Percentiles rank a stretch among this genome's conserved stretches.
Evolutionary conservation across 2,888 invertebrate species (phyloP).

Genomic region (Camptogramma bilineatum): DNA sequence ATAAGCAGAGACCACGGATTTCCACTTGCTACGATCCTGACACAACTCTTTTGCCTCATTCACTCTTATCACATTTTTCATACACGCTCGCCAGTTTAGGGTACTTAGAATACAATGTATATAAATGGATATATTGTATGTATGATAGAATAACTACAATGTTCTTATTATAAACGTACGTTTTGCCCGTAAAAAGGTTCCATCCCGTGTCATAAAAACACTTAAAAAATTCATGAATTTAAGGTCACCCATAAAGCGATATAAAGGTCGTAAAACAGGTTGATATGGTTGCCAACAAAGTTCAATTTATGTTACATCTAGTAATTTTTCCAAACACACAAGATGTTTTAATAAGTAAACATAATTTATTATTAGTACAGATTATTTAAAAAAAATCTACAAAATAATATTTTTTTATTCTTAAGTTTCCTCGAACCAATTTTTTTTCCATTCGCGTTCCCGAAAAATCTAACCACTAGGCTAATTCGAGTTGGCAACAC

Average conservation of each 20-base stretch:
- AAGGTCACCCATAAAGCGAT: slow-evolving; percentile 35
- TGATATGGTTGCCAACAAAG: slow-evolving; percentile 20
- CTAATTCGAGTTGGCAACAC: slow-evolving; percentile 7
- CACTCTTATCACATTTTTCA: too few species aligned
- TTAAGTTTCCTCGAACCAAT: background rate
- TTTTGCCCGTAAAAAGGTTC: slow-evolving; percentile 15
- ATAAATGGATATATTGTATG: background rate
- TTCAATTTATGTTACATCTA: slow-evolving; percentile 5
- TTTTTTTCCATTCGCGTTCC: background rate
- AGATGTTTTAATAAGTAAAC: background rate
- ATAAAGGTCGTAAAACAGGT: slow-evolving; percentile 30
- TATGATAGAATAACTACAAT: background rate
- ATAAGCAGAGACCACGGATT: too few species aligned
- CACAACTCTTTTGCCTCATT: too few species aligned
- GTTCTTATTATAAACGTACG: background rate
- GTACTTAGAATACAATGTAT: too few species aligned
- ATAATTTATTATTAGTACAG: background rate
- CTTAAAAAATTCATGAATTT: slow-evolving; percentile 37
- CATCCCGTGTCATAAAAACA: slow-evolving; percentile 17
- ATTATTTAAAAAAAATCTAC: too few species aligned
- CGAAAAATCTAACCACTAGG: background rate
- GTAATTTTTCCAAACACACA: background rate
- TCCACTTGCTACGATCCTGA: too few species aligned
- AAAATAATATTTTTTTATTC: too few species aligned
- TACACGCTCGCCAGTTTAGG: too few species aligned